Conservation (phyloP, 2,888 invertebrate species). For the Acronicta leporina region DNA sequence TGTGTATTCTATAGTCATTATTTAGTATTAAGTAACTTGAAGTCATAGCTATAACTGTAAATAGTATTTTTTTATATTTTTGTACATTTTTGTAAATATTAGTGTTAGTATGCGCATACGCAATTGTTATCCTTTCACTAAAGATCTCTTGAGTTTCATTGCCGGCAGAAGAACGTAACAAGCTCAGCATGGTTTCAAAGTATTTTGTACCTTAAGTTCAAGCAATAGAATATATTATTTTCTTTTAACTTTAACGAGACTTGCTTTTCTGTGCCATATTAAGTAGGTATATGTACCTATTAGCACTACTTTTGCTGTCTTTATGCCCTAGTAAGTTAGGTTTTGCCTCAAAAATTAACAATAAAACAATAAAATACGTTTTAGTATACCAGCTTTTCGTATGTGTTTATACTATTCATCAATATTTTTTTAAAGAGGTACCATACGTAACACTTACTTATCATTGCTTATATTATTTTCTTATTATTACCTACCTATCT, state of each 20-base stretch:
- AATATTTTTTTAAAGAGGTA: too few relatives aligned
- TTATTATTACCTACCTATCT: too few relatives aligned
- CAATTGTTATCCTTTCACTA: constrained; percentile 88
- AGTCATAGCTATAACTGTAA: constrained; percentile 77
- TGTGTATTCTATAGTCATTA: constrained; percentile 72
- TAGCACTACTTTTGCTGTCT: constrained; percentile 32
- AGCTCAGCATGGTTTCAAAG: constrained; percentile 76
- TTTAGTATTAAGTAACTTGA: constrained; percentile 83
- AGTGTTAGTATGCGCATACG: constrained; percentile 70
- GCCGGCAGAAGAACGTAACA: constrained; percentile 81
- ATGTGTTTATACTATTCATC: too few relatives aligned
- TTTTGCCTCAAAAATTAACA: constrained; percentile 16
- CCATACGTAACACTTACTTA: too few relatives aligned
- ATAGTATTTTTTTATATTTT: constrained; percentile 58
- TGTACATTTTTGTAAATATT: constrained; percentile 73
- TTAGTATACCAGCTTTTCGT: too few relatives aligned
- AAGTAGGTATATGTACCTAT: constrained; percentile 41
- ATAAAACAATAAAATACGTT: too few relatives aligned
- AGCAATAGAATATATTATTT: constrained; percentile 39
- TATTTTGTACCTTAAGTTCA: constrained; percentile 48
- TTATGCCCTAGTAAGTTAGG: constrained; percentile 19
- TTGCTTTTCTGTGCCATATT: constrained; percentile 69
- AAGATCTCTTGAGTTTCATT: constrained; percentile 88
- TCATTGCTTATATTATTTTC: too few relatives aligned
- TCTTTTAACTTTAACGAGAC: constrained; percentile 41